Conservation (phyloP, 2,113 vertebrate species). For the Choloepus hoffmanni region DNA sequence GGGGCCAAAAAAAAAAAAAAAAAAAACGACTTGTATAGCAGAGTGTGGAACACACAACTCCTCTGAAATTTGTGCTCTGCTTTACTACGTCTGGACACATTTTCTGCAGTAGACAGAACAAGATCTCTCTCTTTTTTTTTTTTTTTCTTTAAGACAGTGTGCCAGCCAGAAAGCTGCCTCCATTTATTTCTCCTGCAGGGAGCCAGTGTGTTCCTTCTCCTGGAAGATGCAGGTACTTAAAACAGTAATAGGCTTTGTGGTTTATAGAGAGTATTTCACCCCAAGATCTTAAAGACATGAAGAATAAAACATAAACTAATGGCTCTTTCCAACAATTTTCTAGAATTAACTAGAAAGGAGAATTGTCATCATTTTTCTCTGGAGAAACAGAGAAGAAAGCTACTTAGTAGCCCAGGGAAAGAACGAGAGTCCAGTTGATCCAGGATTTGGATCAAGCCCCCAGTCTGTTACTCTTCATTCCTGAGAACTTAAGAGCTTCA, state of each 20-base stretch:
- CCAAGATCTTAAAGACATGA: conserved; percentile 63
- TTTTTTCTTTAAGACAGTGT: conserved; percentile 63
- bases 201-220: conserved; percentile 58
- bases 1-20: not conserved
- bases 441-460: not conserved
- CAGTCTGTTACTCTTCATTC: not conserved
- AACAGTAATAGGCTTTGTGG: conserved; percentile 76
- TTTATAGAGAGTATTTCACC: conserved; percentile 70
- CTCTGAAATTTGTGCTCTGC: conserved; percentile 43
- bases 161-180: conserved; percentile 70
- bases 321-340: conserved; percentile 60
- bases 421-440: not conserved
- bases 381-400: not conserved
- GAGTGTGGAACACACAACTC: not conserved
- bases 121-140: conserved; percentile 56
- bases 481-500: not conserved
- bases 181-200: conserved; percentile 80
- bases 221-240: conserved; percentile 73
- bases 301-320: conserved; percentile 72
- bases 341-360: conserved; percentile 59
- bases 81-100: conserved; percentile 39
- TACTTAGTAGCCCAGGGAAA: conserved; percentile 1
- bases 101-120: conserved; percentile 65
- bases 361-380: conserved; percentile 2
- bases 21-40: not conserved